These are phyloP conservation scores for Hypomecis atomaria DNA, from an alignment of 2,888 invertebrate genomes.

Conservation along the genomic window DNA sequence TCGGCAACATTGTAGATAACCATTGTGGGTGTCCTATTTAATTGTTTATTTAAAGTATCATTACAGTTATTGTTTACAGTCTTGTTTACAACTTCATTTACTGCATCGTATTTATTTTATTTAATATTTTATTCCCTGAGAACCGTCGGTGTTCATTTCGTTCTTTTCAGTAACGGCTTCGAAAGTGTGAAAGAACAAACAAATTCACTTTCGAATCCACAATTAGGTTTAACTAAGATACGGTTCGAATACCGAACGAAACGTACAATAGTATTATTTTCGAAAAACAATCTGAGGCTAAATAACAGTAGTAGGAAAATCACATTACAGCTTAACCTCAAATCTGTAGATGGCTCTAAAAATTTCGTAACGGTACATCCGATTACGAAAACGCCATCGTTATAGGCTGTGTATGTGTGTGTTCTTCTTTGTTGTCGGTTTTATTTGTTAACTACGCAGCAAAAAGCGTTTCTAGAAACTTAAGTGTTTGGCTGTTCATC, in stretches of 20 bases:
- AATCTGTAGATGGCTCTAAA: slow-evolving; percentile 39
- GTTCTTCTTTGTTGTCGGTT: slow-evolving; percentile 23
- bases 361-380: slow-evolving; percentile 44
- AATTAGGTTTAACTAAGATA: not conserved
- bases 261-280: slow-evolving; percentile 12
- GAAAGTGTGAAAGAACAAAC: not conserved
- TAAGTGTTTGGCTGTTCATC: slow-evolving; percentile 6
- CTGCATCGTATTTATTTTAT: not conserved
- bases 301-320: slow-evolving; percentile 23
- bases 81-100: slow-evolving; percentile 7
- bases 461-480: slow-evolving; percentile 16
- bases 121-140: not conserved
- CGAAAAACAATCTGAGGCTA: slow-evolving; percentile 13
- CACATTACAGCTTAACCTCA: slow-evolving; percentile 35
- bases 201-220: slow-evolving; percentile 7
- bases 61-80: slow-evolving; percentile 7
- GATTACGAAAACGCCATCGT: slow-evolving; percentile 39
- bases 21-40: slow-evolving; percentile 9
- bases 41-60: slow-evolving; percentile 16
- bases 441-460: slow-evolving; percentile 23
- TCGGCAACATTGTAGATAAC: slow-evolving; percentile 5
- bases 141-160: too few relatives aligned
- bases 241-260: slow-evolving; percentile 3
- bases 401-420: slow-evolving; percentile 29
- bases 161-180: not conserved